phyloP scores from a whole-genome alignment of 2,797 vertebrate species.

The Alcedo quadribrachys region DNA sequence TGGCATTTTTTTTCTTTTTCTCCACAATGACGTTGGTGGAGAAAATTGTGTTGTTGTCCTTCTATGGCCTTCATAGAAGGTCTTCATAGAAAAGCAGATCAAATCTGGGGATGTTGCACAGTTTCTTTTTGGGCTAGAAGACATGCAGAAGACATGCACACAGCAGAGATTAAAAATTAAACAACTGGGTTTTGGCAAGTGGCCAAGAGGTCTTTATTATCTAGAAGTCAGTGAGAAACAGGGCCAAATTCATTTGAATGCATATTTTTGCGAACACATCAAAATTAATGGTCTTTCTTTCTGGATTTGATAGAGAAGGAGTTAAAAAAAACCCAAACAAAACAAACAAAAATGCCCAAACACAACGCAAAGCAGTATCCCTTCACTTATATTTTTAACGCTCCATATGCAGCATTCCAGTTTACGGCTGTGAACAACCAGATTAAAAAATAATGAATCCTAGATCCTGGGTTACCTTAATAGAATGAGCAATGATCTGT shows the following conservation, averaged over 20 bases:
- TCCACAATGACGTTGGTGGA: too few species aligned
- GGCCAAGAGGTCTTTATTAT: not conserved
- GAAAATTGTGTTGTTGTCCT: not conserved
- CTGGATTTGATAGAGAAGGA: accelerated
- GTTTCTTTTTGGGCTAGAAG: not conserved
- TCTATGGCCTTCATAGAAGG: too few species aligned
- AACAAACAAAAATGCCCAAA: not conserved
- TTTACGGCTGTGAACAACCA: not conserved
- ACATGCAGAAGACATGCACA: not conserved
- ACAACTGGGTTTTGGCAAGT: not conserved
- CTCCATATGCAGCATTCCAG: not conserved
- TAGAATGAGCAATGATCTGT: not conserved
- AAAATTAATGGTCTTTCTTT: not conserved
- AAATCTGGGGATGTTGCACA: not conserved
- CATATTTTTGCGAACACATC: not conserved
- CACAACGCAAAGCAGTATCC: not conserved
- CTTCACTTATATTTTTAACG: not conserved
- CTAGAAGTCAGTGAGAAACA: not conserved
- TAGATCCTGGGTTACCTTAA: not conserved
- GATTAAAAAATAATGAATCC: not conserved
- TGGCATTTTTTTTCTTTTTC: too few species aligned
- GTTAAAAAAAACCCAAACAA: not conserved
- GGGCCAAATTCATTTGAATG: not conserved
- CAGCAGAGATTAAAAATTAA: not conserved
- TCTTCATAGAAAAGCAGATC: not conserved